phyloP scores from a whole-genome alignment of 2,797 vertebrate species.

The Lepilemur septentrionalis region DNA sequence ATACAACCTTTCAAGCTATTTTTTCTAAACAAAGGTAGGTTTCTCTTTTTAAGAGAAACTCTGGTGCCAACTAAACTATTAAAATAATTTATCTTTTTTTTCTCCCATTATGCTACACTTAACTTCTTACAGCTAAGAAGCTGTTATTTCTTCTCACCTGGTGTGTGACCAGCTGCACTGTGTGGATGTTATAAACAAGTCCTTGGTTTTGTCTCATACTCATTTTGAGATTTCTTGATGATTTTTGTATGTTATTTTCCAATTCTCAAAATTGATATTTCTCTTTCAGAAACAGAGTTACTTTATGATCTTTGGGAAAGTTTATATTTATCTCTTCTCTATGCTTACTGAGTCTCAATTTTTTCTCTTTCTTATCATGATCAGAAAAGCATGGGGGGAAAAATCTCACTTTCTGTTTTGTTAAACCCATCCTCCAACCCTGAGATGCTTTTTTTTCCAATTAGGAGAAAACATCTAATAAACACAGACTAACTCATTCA shows the following conservation, averaged over 20 bases:
- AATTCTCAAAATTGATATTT: slow-evolving; percentile 29
- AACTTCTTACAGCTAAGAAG: neutral
- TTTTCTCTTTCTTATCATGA: neutral
- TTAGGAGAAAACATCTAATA: neutral
- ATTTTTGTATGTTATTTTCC: neutral
- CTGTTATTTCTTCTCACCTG: neutral
- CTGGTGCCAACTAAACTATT: neutral
- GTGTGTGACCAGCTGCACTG: neutral
- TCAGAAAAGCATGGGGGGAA: neutral
- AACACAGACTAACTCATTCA: neutral
- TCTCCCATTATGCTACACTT: neutral
- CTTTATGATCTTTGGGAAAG: neutral
- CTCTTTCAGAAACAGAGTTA: slow-evolving; percentile 18
- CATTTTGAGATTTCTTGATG: neutral
- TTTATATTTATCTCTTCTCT: slow-evolving; percentile 6
- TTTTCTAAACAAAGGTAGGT: neutral
- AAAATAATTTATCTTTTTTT: neutral
- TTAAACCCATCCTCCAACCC: neutral
- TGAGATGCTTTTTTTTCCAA: neutral
- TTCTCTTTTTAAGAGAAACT: neutral
- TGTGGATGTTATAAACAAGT: neutral
- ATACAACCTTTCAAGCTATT: neutral
- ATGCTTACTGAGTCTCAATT: neutral
- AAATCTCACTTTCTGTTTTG: neutral
- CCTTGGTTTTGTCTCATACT: neutral